Evolutionary conservation across 2,888 invertebrate genomes (phyloP), one percentile per base, ranked within the genome.

Genomic region (Athrips mouffetella): DNA sequence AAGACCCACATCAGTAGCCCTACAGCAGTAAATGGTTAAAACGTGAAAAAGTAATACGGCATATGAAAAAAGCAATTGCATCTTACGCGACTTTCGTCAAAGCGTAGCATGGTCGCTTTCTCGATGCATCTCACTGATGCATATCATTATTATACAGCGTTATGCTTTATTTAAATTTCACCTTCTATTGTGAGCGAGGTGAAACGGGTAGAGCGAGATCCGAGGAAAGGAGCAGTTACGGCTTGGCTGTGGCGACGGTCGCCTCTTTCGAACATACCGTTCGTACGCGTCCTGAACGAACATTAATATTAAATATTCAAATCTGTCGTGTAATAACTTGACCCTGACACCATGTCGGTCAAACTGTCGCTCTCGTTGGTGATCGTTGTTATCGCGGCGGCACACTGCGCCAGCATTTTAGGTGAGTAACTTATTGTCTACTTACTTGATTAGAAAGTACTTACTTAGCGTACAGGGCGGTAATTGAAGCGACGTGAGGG

Each of bases 121-220:
- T 72, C 76, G 65, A 62, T 85, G 83, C 85, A 88, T 79, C 77
- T 68, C 73, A 67, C 68, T 67, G 77, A 69, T 84, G 84, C 83
- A 85, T 81, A 67, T 78, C 70, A 77, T 81, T 79, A 81, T 68
- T 65, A 61, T 70, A 73, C 74, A 62, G 68, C 70, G 79, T 84
- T 85, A 84, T 83, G 80, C 77, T 83, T 87, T 85, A 86, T 83
- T 87, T 81, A 84, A 87, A 83, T 87, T 87, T 88, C 88, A 87
- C 87, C 86, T 86, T 86, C 88, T 85, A 85, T 87, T 87, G 84
- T 85, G 73, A 78, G 76, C 66, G 77, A 74, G 76, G 87, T 84
- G 85, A 85, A 85, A 86, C 84, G 76, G 70, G 66, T 73, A 62
- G 68, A 63, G 67, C 70, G 70, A 80, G 82, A 84, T 84, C 73